Evolutionary conservation across 2,888 invertebrate species (phyloP).

Genomic region (Ypsolopha scabrella): DNA sequence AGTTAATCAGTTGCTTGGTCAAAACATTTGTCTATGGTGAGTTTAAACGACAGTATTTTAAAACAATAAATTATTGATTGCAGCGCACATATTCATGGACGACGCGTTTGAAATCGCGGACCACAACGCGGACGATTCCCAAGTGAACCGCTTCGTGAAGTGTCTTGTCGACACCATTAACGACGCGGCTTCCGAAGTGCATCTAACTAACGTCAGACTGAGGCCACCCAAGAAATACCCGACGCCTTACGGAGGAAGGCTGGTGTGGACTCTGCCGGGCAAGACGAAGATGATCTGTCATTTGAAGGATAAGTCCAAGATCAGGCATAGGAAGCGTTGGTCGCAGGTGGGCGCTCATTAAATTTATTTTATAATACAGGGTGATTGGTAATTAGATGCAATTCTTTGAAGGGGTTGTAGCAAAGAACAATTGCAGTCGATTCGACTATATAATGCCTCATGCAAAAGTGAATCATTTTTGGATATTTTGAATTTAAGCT

Average conservation of each 20-base stretch:
- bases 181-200: conserved; percentile 80
- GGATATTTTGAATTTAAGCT: too few species aligned
- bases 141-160: conserved; percentile 86
- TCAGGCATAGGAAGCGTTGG: conserved; percentile 92
- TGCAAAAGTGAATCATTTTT: too few species aligned
- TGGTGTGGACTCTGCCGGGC: conserved; percentile 88
- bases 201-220: conserved; percentile 72
- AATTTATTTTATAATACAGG: too few species aligned
- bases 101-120: conserved; percentile 80
- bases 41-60: background rate
- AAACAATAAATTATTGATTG: conserved; percentile 5
- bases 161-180: conserved; percentile 79
- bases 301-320: conserved; percentile 89
- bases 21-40: background rate
- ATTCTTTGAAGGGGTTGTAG: too few species aligned
- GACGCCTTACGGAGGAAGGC: conserved; percentile 88
- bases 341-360: conserved; percentile 84
- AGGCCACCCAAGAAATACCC: conserved; percentile 80
- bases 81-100: conserved; percentile 87
- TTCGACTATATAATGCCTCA: too few species aligned
- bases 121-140: conserved; percentile 76
- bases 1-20: too few species aligned
- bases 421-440: too few species aligned
- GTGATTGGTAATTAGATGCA: too few species aligned
- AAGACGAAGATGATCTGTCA: conserved; percentile 88